Percentiles rank a stretch among this genome's conserved stretches.
These are phyloP conservation scores for Microtus oregoni DNA, from an alignment of 2,113 vertebrate species.

Conservation along the genomic window DNA sequence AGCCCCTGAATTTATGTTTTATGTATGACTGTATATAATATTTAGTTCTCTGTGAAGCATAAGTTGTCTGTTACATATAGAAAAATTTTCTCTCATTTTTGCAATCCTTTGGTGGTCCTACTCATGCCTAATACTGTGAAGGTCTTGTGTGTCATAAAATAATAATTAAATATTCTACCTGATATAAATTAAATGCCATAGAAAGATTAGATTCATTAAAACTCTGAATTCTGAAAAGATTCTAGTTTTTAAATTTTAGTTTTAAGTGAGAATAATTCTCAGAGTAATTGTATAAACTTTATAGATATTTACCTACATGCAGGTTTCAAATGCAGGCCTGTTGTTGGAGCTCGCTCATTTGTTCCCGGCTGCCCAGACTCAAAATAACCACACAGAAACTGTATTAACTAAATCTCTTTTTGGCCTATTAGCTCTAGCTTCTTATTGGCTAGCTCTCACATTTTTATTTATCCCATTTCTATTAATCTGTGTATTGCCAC, in stretches of 20 bases:
- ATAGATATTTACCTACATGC: not conserved
- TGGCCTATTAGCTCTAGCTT: too few species aligned
- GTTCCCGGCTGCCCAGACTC: too few species aligned
- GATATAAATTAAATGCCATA: conserved; percentile 26
- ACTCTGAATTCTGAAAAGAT: not conserved
- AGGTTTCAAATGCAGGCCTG: too few species aligned
- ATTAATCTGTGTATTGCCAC: too few species aligned
- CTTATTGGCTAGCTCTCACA: too few species aligned
- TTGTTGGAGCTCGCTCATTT: too few species aligned
- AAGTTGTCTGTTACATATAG: not conserved
- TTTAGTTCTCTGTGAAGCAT: not conserved
- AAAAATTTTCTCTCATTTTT: conserved; percentile 38
- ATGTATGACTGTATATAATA: not conserved
- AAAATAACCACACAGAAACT: too few species aligned
- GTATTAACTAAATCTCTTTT: too few species aligned
- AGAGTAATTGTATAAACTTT: not conserved
- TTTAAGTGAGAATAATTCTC: not conserved
- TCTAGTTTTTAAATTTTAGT: not conserved
- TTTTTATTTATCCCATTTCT: too few species aligned
- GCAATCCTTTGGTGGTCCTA: not conserved
- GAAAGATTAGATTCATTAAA: conserved; percentile 13
- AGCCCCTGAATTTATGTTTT: not conserved
- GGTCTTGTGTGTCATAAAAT: not conserved
- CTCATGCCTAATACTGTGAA: conserved; percentile 18
- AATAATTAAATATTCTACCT: not conserved